Evolutionary conservation across 2,113 vertebrate genomes (phyloP), one percentile per base, ranked within the genome.

Genomic region (Onychostruthus taczanowskii): DNA sequence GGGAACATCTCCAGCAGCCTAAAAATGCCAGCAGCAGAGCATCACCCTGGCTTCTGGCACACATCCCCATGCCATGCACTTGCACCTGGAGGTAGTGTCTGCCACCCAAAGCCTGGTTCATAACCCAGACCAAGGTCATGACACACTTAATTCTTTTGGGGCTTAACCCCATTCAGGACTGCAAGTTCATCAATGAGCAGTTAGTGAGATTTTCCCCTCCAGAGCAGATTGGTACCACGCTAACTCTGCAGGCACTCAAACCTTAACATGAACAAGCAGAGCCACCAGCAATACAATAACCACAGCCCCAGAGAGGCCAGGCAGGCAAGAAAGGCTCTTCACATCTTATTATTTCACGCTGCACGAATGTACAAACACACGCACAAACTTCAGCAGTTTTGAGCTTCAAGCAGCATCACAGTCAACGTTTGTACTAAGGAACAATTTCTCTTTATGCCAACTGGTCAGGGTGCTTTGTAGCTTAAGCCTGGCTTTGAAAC

Each of bases 341-440:
- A 16, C 28, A 23, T 75, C 81, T 67, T 19, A 91, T 74, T 59
- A 91, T 61, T 72, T 67, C 43, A 1, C n/a, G 1, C 75, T 41
- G 84, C 70, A 64, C 49, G 47, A 85, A 92, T 75, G 89, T 78
- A 94, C 93, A 95, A 92, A 96, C 88, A 81, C 85, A 84, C 33
- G 2, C 75, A 94, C 78, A 55, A 84, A 80, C 84, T 88, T 93
- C 92, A 82, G 63, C 67, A 49, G 93, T 93, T 95, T 49, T 1
- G 63, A 92, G 85, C 94, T 94, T 90, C 77, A 47, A 91, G 86
- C 86, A 86, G 96, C 87, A 37, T 86, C 81, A 43, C 85, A 96
- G 93, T 87, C 88, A 96, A 94, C 93, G 35, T 96, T 97, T 97
- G 94, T 96, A 79, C 72, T 94, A 92, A 93, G 87, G 80, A 97